Evolutionary conservation across 92 coral and sea anemone genomes (phyloP).

Genomic region (Metridium senile): DNA sequence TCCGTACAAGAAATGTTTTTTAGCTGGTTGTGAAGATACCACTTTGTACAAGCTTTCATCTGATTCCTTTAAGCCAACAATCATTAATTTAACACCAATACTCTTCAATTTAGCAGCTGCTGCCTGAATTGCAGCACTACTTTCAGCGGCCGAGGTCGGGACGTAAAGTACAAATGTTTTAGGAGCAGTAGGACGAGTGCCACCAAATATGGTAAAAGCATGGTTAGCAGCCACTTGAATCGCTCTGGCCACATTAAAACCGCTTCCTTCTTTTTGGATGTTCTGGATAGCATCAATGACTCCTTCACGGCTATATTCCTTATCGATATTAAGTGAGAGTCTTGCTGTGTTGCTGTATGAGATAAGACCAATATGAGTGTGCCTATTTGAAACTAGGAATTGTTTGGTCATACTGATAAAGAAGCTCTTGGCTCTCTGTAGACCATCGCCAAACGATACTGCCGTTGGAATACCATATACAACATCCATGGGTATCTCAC

Average conservation of each 20-base stretch:
- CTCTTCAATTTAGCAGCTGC: conserved; percentile 68
- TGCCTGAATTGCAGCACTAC: conserved; percentile 39
- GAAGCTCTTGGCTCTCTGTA: conserved; percentile 48
- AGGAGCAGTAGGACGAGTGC: conserved; percentile 78
- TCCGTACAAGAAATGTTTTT: conserved; percentile 40
- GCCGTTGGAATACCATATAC: conserved; percentile 79
- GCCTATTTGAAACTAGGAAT: conserved; percentile 37
- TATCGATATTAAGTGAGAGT: conserved; percentile 44
- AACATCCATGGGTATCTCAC: conserved; percentile 61
- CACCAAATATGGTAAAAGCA: conserved; percentile 87
- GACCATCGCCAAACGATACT: conserved; percentile 30
- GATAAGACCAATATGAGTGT: conserved; percentile 63
- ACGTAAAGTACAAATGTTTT: conserved; percentile 75
- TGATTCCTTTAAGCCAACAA: conserved; percentile 45
- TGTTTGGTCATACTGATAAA: conserved; percentile 42
- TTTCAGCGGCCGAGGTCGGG: conserved; percentile 42
- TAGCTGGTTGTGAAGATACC: conserved; percentile 66
- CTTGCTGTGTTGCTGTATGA: conserved; percentile 58
- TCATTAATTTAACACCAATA: conserved; percentile 75
- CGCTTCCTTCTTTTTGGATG: conserved; percentile 52
- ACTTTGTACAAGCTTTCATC: conserved; percentile 39
- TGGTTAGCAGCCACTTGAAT: conserved; percentile 64
- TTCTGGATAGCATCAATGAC: conserved; percentile 27
- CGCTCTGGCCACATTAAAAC: conserved; percentile 55
- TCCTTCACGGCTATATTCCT: conserved; percentile 17